A percentile compares a stretch with the other conserved stretches of the same genome.
phyloP scores from a whole-genome alignment of 2,888 invertebrate genomes.

The Caenorhabditis wallacei region DNA sequence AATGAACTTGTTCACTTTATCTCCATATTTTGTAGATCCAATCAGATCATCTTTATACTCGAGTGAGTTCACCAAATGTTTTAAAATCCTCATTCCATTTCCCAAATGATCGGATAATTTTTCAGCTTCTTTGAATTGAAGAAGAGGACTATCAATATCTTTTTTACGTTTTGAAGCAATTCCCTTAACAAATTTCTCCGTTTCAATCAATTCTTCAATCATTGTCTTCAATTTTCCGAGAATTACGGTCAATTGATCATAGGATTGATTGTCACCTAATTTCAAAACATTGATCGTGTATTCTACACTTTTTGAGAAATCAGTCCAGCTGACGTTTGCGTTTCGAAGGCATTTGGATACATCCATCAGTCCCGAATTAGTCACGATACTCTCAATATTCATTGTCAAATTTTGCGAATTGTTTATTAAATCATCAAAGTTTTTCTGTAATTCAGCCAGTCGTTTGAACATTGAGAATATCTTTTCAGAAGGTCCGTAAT shows the following conservation, averaged over 20 bases:
- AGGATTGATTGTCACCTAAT: background rate
- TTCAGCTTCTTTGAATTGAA: constrained; percentile 3
- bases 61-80: background rate
- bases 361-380: background rate
- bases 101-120: constrained; percentile 15
- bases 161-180: background rate
- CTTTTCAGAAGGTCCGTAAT: background rate
- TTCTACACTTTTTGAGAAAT: background rate
- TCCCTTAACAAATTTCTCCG: background rate
- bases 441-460: background rate
- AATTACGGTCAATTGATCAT: background rate
- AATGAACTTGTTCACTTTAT: background rate
- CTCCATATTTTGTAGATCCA: background rate
- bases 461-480: background rate
- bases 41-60: background rate
- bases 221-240: background rate
- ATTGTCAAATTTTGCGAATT: background rate
- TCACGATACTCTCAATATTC: background rate
- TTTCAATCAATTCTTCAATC: background rate
- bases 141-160: background rate
- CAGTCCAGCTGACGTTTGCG: no score
- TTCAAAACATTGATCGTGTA: background rate
- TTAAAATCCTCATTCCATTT: constrained; percentile 21
- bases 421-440: no score
- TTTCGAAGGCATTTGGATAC: no score